Percentiles rank a stretch among this genome's conserved stretches.
Evolutionary conservation across 2,797 vertebrate genomes (phyloP).

Genomic region (Morelia viridis): DNA sequence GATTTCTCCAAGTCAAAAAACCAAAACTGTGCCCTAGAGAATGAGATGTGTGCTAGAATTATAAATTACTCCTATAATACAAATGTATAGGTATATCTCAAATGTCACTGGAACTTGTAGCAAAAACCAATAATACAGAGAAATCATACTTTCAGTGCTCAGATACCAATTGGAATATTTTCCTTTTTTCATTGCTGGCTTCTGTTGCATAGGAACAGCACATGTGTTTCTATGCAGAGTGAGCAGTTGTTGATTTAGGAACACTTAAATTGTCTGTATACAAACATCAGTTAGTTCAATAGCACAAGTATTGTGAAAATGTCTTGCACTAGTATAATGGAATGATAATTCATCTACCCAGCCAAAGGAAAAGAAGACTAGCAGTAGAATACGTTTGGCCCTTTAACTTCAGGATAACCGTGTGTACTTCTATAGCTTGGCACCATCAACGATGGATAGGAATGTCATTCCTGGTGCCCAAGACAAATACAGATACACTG

Average conservation of each 20-base stretch:
- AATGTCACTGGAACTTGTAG: neutral
- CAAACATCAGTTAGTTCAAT: neutral
- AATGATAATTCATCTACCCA: neutral
- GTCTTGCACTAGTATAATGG: neutral
- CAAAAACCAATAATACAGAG: neutral
- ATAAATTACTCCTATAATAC: neutral
- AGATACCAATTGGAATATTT: neutral
- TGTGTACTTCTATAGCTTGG: neutral
- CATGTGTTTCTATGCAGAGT: neutral
- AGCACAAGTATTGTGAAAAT: neutral
- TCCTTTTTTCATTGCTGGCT: neutral
- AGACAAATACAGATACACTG: neutral
- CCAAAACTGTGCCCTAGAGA: neutral
- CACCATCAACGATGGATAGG: neutral
- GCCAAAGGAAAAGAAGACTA: neutral
- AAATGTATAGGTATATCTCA: neutral
- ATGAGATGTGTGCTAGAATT: neutral
- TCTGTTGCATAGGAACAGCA: neutral
- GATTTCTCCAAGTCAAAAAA: neutral
- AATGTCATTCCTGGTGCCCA: neutral
- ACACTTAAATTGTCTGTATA: neutral
- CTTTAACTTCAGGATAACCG: neutral
- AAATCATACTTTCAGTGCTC: neutral
- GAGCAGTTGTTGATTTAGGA: conserved; percentile 5
- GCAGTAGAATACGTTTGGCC: neutral